These are phyloP conservation scores for Eurytoma californica DNA, from an alignment of 2,888 invertebrate species.

Conservation along the genomic window DNA sequence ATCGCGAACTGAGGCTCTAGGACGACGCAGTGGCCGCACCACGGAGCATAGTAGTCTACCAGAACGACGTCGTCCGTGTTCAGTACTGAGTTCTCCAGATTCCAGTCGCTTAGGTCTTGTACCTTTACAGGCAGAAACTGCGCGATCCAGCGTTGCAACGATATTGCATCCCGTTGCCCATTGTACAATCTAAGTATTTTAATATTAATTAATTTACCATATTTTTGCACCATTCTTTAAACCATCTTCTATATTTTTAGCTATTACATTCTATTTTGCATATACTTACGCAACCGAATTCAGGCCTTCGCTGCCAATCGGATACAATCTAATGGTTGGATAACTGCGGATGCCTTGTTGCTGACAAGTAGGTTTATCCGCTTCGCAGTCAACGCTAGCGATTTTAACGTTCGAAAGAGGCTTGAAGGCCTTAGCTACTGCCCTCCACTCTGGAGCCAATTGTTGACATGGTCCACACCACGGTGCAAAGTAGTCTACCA, in stretches of 20 bases:
- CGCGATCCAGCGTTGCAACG: slow-evolving; percentile 81
- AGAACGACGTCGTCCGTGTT: slow-evolving; percentile 77
- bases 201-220: slow-evolving; percentile 23
- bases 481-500: slow-evolving; percentile 84
- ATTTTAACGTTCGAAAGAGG: slow-evolving; percentile 77
- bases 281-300: slow-evolving; percentile 76
- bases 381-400: slow-evolving; percentile 82
- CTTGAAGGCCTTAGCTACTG: slow-evolving; percentile 78
- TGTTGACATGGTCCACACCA: slow-evolving; percentile 87
- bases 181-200: slow-evolving; percentile 76
- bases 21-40: slow-evolving; percentile 81
- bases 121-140: slow-evolving; percentile 80
- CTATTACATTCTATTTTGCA: too few species aligned
- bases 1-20: slow-evolving; percentile 83
- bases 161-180: slow-evolving; percentile 80
- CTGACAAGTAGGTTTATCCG: slow-evolving; percentile 78
- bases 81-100: slow-evolving; percentile 76
- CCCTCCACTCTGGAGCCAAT: slow-evolving; percentile 82
- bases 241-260: neutral
- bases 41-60: slow-evolving; percentile 83
- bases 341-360: slow-evolving; percentile 80
- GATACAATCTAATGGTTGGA: slow-evolving; percentile 83
- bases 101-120: slow-evolving; percentile 73
- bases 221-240: slow-evolving; percentile 3
- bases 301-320: slow-evolving; percentile 77